Base-by-base conservation (phyloP, 2,888 invertebrate genomes). In the Brassicogethes aeneus region DNA sequence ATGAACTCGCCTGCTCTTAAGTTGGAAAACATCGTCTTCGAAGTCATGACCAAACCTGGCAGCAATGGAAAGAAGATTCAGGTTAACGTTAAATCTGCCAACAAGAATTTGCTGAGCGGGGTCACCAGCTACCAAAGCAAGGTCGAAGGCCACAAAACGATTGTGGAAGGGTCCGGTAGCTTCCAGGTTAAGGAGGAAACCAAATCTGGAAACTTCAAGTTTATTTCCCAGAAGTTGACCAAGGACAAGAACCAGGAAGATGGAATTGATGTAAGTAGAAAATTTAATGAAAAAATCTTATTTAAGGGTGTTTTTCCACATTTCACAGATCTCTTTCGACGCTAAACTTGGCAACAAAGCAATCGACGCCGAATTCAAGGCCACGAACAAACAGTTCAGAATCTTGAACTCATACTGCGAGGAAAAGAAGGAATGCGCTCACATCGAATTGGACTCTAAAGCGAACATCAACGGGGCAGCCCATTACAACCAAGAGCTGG, bases 391-490 rank as follows among this genome's bases (percentile, higher is more conserved):
- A 47, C 83, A 85, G 50, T 78, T 84, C 61, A 79, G 82, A 55
- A 71, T 77, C 35, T 77, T 80, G 10, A 74, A 80, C 47, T 80
- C 84, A 8, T 80, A 82, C 61, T 87, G 87, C 61, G 85, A 86
- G 51, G 82, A 84, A 60, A 84, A 82, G 68, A 82, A 83, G 44
- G 81, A 85, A 51, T 87, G 87, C 58, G 82, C 83, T 0, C 79
- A 84, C 56, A 73, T 83, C 15, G 85, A 86, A 54, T 56, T 81
- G n/a, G 73, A 77, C 53, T 74, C 78, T 16, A 80, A 77, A 56
- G 61, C 72, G 16, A 69, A 69, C 42, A 47, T 63, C 3, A 67
- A 67, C 37, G 72, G 59, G 43, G 61, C 73, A 2, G 70, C 73
- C 8, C 65, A 71, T 10, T 66, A 76, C 43, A 73, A 78, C 48